Evolutionary conservation across 2,113 vertebrate species (phyloP).

Genomic region (Tachuris rubrigastra): DNA sequence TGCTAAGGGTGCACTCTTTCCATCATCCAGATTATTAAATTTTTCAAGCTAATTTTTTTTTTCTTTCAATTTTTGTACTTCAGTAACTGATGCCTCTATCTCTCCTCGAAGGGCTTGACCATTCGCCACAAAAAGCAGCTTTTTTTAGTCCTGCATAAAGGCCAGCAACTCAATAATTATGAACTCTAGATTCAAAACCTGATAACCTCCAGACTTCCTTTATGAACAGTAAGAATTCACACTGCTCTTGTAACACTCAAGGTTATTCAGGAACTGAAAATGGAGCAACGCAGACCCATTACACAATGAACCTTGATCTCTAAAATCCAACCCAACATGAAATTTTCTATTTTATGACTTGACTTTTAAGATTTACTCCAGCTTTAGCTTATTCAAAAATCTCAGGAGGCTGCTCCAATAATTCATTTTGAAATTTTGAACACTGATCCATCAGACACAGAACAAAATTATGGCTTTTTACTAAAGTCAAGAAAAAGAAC

Average conservation of each 20-base stretch:
- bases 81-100: not conserved
- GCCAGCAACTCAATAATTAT: not conserved
- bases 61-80: not conserved
- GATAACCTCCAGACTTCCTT: slow-evolving; percentile 28
- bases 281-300: slow-evolving; percentile 19
- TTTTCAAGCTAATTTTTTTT: not conserved
- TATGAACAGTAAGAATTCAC: not conserved
- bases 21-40: not conserved
- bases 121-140: not conserved
- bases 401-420: slow-evolving; percentile 39
- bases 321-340: slow-evolving; percentile 30
- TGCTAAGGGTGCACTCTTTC: not conserved
- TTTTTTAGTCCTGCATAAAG: not conserved
- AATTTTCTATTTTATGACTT: slow-evolving; percentile 33
- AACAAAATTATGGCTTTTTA: slow-evolving; percentile 41
- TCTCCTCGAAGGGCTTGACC: not conserved
- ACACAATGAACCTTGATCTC: slow-evolving; percentile 39
- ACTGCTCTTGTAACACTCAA: not conserved
- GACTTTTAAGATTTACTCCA: slow-evolving; percentile 53
- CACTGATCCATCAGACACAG: slow-evolving; percentile 23
- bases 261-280: slow-evolving; percentile 44
- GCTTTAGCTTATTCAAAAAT: slow-evolving; percentile 38
- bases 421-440: slow-evolving; percentile 47
- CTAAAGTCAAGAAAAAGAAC: slow-evolving; percentile 57
- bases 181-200: not conserved